Conservation (phyloP, 2,888 invertebrate genomes). For the Philonicus albiceps region DNA sequence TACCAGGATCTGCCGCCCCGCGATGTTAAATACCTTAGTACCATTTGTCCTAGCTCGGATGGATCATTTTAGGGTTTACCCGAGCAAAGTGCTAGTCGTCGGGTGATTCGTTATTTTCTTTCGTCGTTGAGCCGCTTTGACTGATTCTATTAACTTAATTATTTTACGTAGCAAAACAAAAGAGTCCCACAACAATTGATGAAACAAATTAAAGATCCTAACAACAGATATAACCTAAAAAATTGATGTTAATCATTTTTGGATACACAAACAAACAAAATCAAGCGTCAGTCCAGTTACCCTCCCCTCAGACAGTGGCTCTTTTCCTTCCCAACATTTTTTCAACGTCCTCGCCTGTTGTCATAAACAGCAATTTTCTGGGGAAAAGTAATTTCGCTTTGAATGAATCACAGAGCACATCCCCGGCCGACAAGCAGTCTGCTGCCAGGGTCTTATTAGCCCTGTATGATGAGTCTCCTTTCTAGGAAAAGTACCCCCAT, state of each 20-base stretch:
- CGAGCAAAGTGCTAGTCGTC: too few relatives aligned
- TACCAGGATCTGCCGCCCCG: too few relatives aligned
- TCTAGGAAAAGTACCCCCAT: background rate
- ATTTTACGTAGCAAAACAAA: background rate
- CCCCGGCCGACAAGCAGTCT: background rate
- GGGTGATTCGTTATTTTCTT: background rate
- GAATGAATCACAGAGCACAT: background rate
- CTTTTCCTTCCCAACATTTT: background rate
- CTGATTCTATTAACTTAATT: background rate
- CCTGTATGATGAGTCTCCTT: background rate
- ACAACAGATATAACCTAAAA: background rate
- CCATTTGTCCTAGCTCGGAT: too few relatives aligned
- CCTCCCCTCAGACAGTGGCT: background rate
- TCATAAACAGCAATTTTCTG: background rate
- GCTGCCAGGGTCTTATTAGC: background rate
- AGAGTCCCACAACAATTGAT: background rate
- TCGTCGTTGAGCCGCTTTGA: background rate
- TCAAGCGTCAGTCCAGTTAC: background rate
- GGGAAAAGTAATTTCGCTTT: background rate
- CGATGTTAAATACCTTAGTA: too few relatives aligned
- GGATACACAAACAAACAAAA: background rate
- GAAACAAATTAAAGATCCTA: background rate
- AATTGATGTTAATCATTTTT: background rate
- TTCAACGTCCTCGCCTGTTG: background rate
- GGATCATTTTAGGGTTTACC: too few relatives aligned